These are phyloP conservation scores for Todiramphus chloris DNA, from an alignment of 2,113 vertebrate genomes.

Conservation along the genomic window DNA sequence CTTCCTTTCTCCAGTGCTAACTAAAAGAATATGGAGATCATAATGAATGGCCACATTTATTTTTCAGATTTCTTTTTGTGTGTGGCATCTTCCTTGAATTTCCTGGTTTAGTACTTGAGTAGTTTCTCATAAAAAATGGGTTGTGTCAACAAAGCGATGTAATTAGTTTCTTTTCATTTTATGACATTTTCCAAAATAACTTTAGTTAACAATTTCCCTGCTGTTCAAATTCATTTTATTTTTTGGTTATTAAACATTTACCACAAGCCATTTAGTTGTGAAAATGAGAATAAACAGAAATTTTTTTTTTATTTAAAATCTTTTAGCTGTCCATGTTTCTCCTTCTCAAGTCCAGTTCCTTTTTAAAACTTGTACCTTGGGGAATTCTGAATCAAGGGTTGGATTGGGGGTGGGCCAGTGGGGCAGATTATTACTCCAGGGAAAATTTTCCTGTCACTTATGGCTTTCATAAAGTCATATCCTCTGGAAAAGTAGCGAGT, in stretches of 20 bases:
- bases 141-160: not conserved
- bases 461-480: not conserved
- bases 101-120: not conserved
- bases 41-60: not conserved
- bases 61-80: not conserved
- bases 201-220: not conserved
- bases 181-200: not conserved
- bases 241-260: not conserved
- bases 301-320: conserved; percentile 12
- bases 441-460: not conserved
- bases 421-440: not conserved
- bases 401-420: not conserved
- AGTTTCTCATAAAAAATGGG: not conserved
- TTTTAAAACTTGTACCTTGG: not conserved
- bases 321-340: not conserved
- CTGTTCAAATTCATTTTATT: too few relatives aligned
- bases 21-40: not conserved
- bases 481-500: not conserved
- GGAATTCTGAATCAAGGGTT: not conserved
- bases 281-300: conserved; percentile 14
- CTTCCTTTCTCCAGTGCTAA: not conserved
- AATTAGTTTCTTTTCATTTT: not conserved
- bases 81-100: not conserved
- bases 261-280: conserved; percentile 1
- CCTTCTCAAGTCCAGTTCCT: not conserved